These are phyloP conservation scores for Pygocentrus nattereri DNA, from an alignment of 2,797 vertebrate genomes.

Conservation along the genomic window DNA sequence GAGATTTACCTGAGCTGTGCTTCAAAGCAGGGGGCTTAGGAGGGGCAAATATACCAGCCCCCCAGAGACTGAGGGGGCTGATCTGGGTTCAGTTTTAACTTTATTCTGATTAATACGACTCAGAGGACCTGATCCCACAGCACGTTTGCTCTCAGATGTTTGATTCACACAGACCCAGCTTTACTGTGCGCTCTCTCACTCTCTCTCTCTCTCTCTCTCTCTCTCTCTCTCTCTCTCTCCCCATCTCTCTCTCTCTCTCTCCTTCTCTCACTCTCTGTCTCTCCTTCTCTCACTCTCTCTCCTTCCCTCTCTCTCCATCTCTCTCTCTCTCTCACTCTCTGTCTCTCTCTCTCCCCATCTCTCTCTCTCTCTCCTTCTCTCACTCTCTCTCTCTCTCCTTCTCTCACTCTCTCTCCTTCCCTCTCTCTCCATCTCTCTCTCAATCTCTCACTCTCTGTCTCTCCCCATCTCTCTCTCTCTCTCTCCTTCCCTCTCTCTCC, in stretches of 20 bases:
- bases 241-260: too few relatives aligned
- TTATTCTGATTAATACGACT: neutral
- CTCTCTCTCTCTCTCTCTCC: too few relatives aligned
- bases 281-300: neutral
- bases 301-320: constrained; percentile 3
- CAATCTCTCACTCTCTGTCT: too few relatives aligned
- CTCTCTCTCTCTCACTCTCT: too few relatives aligned
- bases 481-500: neutral
- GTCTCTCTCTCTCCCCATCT: too few relatives aligned
- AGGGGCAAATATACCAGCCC: neutral
- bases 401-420: too few relatives aligned
- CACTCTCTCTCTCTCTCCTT: too few relatives aligned
- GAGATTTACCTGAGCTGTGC: neutral
- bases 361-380: too few relatives aligned
- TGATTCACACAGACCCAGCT: neutral
- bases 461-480: too few relatives aligned
- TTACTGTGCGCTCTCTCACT: neutral
- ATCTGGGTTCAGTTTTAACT: neutral
- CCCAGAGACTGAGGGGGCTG: neutral
- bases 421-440: too few relatives aligned
- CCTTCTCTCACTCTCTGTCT: too few relatives aligned
- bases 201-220: too few relatives aligned
- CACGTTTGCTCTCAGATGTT: neutral
- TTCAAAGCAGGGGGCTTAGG: neutral
- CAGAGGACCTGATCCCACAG: neutral